Conservation (phyloP, 1,140 invertebrate genomes). For the Maniola jurtina region DNA sequence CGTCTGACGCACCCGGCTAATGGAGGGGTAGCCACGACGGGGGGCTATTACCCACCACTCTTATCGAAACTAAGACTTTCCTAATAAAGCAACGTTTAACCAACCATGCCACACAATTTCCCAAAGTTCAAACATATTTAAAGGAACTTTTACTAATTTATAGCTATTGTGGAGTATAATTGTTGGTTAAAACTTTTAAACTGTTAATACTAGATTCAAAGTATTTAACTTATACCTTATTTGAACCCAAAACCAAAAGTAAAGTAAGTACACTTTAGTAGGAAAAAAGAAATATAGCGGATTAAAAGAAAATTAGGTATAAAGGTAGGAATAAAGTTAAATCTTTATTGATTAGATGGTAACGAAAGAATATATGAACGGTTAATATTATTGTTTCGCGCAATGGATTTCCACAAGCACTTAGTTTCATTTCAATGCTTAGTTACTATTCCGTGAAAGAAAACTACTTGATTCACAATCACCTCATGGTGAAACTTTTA, state of each 20-base stretch:
- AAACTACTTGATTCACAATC: neutral
- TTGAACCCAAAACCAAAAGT: too few relatives aligned
- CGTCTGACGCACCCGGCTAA: slow-evolving; percentile 56
- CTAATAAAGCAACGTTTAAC: slow-evolving; percentile 55
- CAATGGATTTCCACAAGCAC: neutral
- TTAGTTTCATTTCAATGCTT: slow-evolving; percentile 13
- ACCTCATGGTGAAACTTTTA: slow-evolving; percentile 34
- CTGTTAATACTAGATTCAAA: neutral
- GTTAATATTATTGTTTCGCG: too few relatives aligned
- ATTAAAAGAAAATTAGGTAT: too few relatives aligned
- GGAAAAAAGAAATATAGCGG: too few relatives aligned
- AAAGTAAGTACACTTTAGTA: too few relatives aligned
- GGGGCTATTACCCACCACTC: slow-evolving; percentile 57
- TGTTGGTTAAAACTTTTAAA: neutral
- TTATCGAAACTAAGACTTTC: slow-evolving; percentile 59
- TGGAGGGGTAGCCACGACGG: slow-evolving; percentile 49
- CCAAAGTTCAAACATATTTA: slow-evolving; percentile 18
- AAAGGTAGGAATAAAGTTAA: too few relatives aligned
- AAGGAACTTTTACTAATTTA: slow-evolving; percentile 18
- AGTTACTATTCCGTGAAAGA: slow-evolving; percentile 1
- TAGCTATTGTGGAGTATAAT: neutral
- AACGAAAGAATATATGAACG: too few relatives aligned
- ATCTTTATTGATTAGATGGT: too few relatives aligned
- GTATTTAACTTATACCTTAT: neutral
- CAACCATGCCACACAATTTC: slow-evolving; percentile 15